Evolutionary conservation across 2,888 invertebrate species (phyloP), one percentile per base, ranked within the genome.

Genomic region (Lagria hirta): DNA sequence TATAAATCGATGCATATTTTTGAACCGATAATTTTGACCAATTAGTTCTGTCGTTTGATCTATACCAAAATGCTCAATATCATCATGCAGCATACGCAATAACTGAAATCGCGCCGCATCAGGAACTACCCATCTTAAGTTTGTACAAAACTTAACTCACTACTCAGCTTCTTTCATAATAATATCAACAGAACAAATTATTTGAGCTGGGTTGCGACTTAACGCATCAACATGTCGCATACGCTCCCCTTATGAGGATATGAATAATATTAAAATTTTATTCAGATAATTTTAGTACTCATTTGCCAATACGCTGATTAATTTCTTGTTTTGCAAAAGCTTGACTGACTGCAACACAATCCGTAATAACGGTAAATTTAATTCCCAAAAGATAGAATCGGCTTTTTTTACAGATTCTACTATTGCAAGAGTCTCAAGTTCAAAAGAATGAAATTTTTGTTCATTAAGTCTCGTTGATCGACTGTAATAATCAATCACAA

Each of bases 71-170:
- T 64, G 64, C 7, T 61, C 62, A 8, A 56, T 44, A 4, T 58
- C 52, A 35, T 62, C 58, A 30, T 62, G 58, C 22, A 50, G 46
- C 4, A 28, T 8, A 33, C 43, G 18, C 2, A 52, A 41, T 8
- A 60, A 43, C 32, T 57, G 51, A 59, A 54, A 60, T 7, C 55
- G n/a, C n/a, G n/a, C n/a, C n/a, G n/a, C n/a, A n/a, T n/a, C n/a
- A 5, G 60, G 60, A 6, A 61, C 33, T 16, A 56, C 36, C n/a
- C n/a, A n/a, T n/a, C n/a, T n/a, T n/a, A n/a, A n/a, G n/a, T n/a
- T n/a, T n/a, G n/a, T n/a, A n/a, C n/a, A 26, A 30, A 36, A 14
- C 38, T 20, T 5, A 13, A 13, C 7, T 35, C 46, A 16, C 8
- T 7, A 28, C 22, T 3, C 17, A 43, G n/a, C n/a, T 30, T 49